Percentiles rank a stretch among this genome's conserved stretches.
phyloP scores from a whole-genome alignment of 2,113 vertebrate species.

The Alethe diademata region DNA sequence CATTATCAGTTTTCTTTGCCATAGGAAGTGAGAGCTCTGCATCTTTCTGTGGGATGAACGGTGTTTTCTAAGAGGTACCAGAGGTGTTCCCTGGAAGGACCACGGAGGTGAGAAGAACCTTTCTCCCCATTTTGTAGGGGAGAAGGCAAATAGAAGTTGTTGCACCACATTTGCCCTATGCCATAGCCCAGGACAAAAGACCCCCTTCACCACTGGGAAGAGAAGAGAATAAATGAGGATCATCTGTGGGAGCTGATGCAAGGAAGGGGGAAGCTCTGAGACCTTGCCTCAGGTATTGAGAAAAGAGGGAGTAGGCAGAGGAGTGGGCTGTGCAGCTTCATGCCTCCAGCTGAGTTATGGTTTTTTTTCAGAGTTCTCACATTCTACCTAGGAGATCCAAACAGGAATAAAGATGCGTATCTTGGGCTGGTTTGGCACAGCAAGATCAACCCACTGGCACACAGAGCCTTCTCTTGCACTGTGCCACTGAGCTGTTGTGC shows the following conservation, averaged over 20 bases:
- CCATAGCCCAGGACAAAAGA: neutral
- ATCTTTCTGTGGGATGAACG: neutral
- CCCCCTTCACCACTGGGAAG: neutral
- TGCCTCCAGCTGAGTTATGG: neutral
- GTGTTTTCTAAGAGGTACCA: neutral
- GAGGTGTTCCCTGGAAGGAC: neutral
- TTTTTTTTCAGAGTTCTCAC: neutral
- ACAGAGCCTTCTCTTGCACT: neutral
- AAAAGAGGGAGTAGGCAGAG: neutral
- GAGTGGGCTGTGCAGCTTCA: neutral
- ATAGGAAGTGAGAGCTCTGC: neutral
- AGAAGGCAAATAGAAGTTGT: neutral
- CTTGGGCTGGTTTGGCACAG: neutral
- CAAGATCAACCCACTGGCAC: neutral
- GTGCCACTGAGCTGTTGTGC: too few species aligned
- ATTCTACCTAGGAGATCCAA: neutral
- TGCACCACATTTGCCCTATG: neutral
- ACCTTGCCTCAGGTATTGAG: neutral
- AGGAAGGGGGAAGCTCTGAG: neutral
- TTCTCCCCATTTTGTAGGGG: neutral
- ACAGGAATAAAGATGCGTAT: neutral
- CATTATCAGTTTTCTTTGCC: neutral
- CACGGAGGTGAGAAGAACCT: rapidly evolving
- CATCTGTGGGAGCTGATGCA: neutral
- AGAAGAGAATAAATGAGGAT: neutral